phyloP scores from a whole-genome alignment of 2,113 vertebrate species.

The Lichenostomus cassidix region DNA sequence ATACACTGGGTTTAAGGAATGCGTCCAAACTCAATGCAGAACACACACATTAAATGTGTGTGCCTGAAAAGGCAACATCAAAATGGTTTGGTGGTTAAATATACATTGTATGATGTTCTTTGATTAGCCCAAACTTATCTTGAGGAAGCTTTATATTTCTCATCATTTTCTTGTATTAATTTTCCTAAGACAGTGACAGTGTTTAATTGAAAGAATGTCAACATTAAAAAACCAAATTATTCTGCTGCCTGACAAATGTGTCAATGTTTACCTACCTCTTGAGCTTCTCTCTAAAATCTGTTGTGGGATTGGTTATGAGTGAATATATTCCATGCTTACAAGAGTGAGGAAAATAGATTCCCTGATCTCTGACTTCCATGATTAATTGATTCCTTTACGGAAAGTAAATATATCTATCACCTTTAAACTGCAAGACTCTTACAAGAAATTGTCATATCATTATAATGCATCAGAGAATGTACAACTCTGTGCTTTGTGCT shows the following conservation, averaged over 20 bases:
- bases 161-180: background rate
- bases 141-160: background rate
- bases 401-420: slow-evolving; percentile 48
- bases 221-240: background rate
- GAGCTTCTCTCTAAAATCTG: background rate
- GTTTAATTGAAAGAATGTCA: background rate
- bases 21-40: background rate
- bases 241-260: background rate
- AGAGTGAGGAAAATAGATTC: background rate
- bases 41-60: background rate
- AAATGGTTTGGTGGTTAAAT: background rate
- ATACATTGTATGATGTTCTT: background rate
- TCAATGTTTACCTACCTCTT: background rate
- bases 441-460: background rate
- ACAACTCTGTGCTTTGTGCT: background rate
- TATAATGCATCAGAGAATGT: background rate
- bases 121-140: background rate
- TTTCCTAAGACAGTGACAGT: background rate
- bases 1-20: background rate
- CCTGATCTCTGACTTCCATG: background rate
- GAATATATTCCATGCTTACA: background rate
- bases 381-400: slow-evolving; percentile 21
- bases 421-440: background rate
- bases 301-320: background rate
- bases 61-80: background rate